Evolutionary conservation across 2,113 vertebrate genomes (phyloP).

Genomic region (Lamprotornis superbus): DNA sequence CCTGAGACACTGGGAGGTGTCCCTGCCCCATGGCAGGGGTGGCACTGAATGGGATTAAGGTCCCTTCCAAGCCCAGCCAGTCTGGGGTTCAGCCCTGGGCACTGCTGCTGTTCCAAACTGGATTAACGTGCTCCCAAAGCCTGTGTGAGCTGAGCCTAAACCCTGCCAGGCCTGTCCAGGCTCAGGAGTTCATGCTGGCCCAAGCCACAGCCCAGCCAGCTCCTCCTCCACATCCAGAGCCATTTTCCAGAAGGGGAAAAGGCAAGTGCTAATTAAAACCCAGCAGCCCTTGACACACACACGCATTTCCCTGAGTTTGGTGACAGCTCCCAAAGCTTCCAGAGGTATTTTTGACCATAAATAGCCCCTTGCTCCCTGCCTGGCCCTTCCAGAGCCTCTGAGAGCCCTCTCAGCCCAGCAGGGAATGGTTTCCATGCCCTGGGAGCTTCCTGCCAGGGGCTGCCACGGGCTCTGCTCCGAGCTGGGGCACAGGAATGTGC

Average conservation of each 20-base stretch:
- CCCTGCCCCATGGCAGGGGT: background rate
- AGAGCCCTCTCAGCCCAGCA: background rate
- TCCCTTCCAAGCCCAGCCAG: background rate
- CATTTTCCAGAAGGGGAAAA: background rate
- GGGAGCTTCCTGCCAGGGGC: background rate
- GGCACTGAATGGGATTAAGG: background rate
- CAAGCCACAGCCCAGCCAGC: background rate
- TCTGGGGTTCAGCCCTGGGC: background rate
- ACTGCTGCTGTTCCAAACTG: background rate
- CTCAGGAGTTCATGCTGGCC: background rate
- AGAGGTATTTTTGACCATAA: background rate
- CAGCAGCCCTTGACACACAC: background rate
- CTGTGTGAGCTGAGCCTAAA: background rate
- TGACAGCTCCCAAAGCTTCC: background rate
- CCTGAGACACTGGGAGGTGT: background rate
- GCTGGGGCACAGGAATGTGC: background rate
- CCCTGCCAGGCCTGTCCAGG: background rate
- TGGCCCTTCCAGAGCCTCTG: accelerated
- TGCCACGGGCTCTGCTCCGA: background rate
- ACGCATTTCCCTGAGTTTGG: background rate
- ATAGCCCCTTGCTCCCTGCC: background rate
- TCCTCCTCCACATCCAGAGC: background rate
- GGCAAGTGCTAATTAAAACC: background rate
- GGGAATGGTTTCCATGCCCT: accelerated
- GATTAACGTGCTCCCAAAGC: background rate